Base-by-base conservation (phyloP, 2,797 vertebrate genomes). In the Centropyge bicolor region DNA sequence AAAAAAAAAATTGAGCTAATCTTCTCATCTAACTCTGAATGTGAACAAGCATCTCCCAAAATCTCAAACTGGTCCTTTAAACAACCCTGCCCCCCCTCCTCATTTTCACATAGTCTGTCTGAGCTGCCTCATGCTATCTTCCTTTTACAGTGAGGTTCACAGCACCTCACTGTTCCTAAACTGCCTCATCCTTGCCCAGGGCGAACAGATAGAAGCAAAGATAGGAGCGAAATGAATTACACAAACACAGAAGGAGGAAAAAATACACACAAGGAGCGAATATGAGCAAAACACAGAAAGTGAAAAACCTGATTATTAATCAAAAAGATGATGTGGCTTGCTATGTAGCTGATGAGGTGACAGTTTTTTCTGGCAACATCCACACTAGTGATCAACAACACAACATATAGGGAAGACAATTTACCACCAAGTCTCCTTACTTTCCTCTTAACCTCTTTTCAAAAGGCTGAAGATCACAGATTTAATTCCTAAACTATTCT, bases 101-200 rank as follows among this genome's bases (percentile, higher is more conserved):
- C 17, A 27, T 16, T 57, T 76, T 52, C 71, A n/a, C 69, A 66
- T 27, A 40, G 54, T 60, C 62, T 17, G 40, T 74, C 62, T 54
- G 82, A 59, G 52, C 63, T 20, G 27, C n/a, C 75, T 70, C 51
- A 27, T 64, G 65, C 79, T 70, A 62, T 66, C 77, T 90, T 88
- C 92, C 89, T 91, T 93, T 92, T 92, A 93, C 91, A 93, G 91
- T 63, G 88, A 82, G 78, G 76, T 86, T 84, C 38, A 54, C 74
- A 82, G 78, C 35, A 4, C 70, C 24, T 54, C 20, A 1, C 56
- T 49, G 48, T 62, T 85, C 73, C 78, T 65, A 10, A 79, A 60
- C 67, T 75, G 67, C 43, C 55, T 90, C 76, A 81, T 77, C 76
- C 46, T 55, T 43, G 41, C 82, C 78, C 57, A 22, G 60, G 56